Evolutionary conservation across 2,113 vertebrate species (phyloP), one percentile per base, ranked within the genome.

Genomic region (Lycocorax pyrrhopterus): DNA sequence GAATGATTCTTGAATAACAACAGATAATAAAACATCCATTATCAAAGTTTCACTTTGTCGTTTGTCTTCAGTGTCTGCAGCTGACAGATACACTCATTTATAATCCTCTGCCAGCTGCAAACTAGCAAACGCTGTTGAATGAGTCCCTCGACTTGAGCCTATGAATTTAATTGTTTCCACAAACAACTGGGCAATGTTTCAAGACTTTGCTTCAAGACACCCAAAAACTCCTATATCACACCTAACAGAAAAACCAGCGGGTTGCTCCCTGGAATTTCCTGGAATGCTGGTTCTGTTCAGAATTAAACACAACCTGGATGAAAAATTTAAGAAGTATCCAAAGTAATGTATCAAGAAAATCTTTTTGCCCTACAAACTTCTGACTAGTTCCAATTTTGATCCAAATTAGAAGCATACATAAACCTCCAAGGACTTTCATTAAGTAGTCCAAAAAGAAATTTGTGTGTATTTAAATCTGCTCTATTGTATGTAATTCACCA

Each of bases 1-100:
- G 75, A 96, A 89, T 66, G 64, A 89, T 83, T 93, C 73, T 77
- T 73, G 94, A 97, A 88, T 37, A 92, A 87, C 56, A 83, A 78
- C 51, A 86, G 76, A 91, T 84, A 86, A 91, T 89, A 96, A 86
- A 84, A 86, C 37, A 43, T 80, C 90, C 60, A 91, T 91, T 97
- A 96, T 94, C 90, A 90, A 93, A 94, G 74, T 78, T 94, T 94
- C 79, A 75, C 53, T 85, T 87, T 90, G 87, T 68, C 10, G 0
- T 94, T 96, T 91, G 95, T 90, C 95, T 96, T 81, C 69, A 59
- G 92, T 44, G 87, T 41, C 96, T 97, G 96, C 92, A 91, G 66
- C 90, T 80, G 92, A 92, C 92, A 94, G 93, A 96, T 85, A 95
- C 9, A 90, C 77, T 95, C 68, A 95, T 95, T 96, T 94, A 93